Evolutionary conservation across 2,113 vertebrate genomes (phyloP).

Genomic region (Lepisosteus osseus): DNA sequence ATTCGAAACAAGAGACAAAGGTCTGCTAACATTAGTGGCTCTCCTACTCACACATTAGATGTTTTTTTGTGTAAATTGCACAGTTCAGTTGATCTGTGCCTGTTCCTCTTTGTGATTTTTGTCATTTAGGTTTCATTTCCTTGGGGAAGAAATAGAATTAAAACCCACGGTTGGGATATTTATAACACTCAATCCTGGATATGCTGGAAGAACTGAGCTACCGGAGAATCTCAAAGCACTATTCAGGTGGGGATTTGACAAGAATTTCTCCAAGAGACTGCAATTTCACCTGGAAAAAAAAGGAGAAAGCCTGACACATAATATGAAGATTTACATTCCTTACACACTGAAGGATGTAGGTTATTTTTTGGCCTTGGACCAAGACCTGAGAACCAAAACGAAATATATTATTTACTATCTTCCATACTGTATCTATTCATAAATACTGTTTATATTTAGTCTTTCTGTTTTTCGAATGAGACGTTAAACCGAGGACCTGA

Average conservation of each 20-base stretch:
- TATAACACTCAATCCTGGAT: constrained; percentile 69
- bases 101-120: constrained; percentile 5
- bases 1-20: constrained; percentile 69
- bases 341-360: too few relatives aligned
- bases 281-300: too few relatives aligned
- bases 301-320: too few relatives aligned
- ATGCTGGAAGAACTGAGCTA: constrained; percentile 67
- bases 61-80: background rate
- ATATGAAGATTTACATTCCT: too few relatives aligned
- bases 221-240: constrained; percentile 71
- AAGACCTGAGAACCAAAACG: too few relatives aligned
- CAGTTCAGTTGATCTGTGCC: background rate
- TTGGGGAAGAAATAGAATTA: constrained; percentile 63
- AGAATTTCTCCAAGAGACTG: too few relatives aligned
- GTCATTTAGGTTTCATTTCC: constrained; percentile 58
- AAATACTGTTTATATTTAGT: background rate
- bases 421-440: background rate
- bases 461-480: background rate
- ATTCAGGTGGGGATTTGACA: constrained; percentile 55
- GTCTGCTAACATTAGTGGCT: constrained; percentile 30
- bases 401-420: too few relatives aligned
- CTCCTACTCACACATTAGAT: too few relatives aligned
- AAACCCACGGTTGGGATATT: constrained; percentile 69
- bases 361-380: too few relatives aligned
- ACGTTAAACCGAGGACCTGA: too few relatives aligned